phyloP scores from a whole-genome alignment of 2,797 vertebrate species.

The Euthynnus affinis region DNA sequence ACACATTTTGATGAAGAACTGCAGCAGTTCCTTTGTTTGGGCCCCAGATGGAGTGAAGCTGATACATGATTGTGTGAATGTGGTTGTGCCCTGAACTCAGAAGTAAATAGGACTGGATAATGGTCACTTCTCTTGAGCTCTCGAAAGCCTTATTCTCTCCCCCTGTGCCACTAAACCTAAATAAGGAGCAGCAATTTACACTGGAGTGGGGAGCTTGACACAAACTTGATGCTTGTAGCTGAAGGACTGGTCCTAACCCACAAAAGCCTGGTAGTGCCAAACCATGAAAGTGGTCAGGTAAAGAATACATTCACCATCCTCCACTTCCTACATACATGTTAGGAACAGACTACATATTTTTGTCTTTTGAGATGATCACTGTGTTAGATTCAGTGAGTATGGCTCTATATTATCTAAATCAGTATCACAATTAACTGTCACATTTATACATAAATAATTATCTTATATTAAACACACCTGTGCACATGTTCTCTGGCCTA shows the following conservation, averaged over 20 bases:
- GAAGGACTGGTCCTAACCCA: constrained; percentile 21
- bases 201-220: constrained; percentile 44
- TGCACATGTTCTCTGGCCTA: background rate
- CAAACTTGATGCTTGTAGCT: constrained; percentile 29
- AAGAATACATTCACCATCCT: background rate
- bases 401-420: too few relatives aligned
- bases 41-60: constrained; percentile 63
- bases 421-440: background rate
- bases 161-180: constrained; percentile 45
- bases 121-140: constrained; percentile 58
- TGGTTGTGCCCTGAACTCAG: constrained; percentile 58
- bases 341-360: background rate
- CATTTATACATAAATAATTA: too few relatives aligned
- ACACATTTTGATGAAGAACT: constrained; percentile 77
- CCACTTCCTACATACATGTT: background rate
- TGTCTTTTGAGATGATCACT: background rate
- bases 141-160: constrained; percentile 42
- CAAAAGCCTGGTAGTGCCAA: background rate
- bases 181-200: constrained; percentile 45
- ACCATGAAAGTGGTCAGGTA: too few relatives aligned
- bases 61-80: constrained; percentile 70
- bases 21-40: constrained; percentile 73
- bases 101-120: constrained; percentile 76
- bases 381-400: background rate
- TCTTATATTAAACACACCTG: too few relatives aligned